A percentile compares a stretch with the other conserved stretches of the same genome.
Evolutionary conservation across 1,140 invertebrate species (phyloP).

Genomic region (Chionoecetes opilio): DNA sequence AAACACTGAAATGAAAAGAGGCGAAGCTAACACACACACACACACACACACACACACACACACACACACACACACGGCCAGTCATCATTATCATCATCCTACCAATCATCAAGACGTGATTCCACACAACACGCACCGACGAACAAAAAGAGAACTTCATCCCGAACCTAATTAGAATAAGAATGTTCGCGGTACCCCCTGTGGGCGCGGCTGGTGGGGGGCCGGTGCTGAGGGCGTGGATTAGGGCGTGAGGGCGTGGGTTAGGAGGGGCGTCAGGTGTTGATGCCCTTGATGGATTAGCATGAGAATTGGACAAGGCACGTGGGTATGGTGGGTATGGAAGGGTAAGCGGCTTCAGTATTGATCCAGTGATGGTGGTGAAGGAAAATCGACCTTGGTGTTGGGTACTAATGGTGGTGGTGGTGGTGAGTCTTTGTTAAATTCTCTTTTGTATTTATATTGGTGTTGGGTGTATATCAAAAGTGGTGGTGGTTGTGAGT

Average conservation of each 20-base stretch:
- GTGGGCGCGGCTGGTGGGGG: neutral
- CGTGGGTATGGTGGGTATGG: neutral
- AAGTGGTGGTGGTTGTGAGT: neutral
- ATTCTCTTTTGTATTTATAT: too few relatives aligned
- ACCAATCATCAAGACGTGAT: too few relatives aligned
- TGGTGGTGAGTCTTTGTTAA: neutral
- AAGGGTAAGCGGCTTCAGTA: neutral
- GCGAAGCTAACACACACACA: too few relatives aligned
- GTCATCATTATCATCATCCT: too few relatives aligned
- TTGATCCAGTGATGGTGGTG: neutral
- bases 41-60: too few relatives aligned
- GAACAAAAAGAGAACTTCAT: conserved; percentile 17
- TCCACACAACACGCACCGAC: neutral
- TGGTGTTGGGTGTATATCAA: neutral
- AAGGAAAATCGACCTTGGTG: neutral
- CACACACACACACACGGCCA: too few relatives aligned
- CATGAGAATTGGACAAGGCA: conserved; percentile 16
- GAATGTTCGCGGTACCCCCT: neutral
- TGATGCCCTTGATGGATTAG: neutral
- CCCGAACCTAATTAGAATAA: neutral
- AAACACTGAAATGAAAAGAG: too few relatives aligned
- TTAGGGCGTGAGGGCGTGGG: neutral
- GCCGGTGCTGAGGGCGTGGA: neutral
- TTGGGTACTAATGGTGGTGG: neutral
- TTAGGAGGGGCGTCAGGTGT: neutral